Evolutionary conservation across 1,140 invertebrate genomes (phyloP).

Genomic region (Patella vulgata): DNA sequence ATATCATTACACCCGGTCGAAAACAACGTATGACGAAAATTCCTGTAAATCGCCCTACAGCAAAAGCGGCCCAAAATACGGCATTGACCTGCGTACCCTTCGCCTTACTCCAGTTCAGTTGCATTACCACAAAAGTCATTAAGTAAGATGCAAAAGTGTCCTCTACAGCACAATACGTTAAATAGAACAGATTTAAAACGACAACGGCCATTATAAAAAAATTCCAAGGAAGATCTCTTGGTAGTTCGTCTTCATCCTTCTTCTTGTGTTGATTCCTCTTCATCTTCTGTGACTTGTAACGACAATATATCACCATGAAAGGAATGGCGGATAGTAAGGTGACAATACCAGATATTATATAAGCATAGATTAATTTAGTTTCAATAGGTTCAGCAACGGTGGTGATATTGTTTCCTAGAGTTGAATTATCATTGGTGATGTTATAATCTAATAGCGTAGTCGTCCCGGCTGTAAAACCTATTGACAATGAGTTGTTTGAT

Average conservation of each 20-base stretch:
- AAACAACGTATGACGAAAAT: constrained; percentile 35
- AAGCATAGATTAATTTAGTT: constrained; percentile 30
- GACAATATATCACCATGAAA: constrained; percentile 26
- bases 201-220: constrained; percentile 24
- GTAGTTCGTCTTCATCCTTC: background rate
- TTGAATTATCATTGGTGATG: background rate
- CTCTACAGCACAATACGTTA: constrained; percentile 35
- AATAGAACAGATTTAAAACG: constrained; percentile 27
- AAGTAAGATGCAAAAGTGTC: constrained; percentile 41
- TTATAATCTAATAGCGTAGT: no score
- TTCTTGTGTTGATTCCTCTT: background rate
- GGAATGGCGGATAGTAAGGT: constrained; percentile 24
- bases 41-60: constrained; percentile 33
- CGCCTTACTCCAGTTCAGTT: constrained; percentile 41
- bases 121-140: constrained; percentile 33
- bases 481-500: background rate
- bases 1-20: constrained; percentile 28
- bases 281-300: constrained; percentile 1
- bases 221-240: constrained; percentile 11
- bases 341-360: constrained; percentile 27
- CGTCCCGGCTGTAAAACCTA: background rate
- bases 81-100: constrained; percentile 34
- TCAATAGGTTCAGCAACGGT: background rate
- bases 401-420: background rate
- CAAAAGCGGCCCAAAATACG: constrained; percentile 44